Conservation (phyloP, 1,140 invertebrate species). For the Archegozetes longisetosus region DNA sequence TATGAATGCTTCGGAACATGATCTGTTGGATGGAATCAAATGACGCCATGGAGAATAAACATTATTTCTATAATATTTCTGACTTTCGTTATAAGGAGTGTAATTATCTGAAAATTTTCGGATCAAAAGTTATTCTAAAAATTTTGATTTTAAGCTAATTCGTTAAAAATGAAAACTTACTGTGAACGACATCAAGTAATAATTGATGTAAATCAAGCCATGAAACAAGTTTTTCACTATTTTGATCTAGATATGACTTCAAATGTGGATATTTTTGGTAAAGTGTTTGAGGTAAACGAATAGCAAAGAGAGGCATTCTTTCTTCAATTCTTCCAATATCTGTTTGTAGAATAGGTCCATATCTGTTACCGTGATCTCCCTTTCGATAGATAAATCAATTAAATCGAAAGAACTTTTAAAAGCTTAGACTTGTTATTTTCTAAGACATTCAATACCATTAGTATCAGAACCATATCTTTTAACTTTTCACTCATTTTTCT, state of each 20-base stretch:
- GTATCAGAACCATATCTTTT: slow-evolving; percentile 11
- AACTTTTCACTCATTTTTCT: neutral
- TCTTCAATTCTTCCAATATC: slow-evolving; percentile 25
- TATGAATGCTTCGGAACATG: slow-evolving; percentile 11
- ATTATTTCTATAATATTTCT: neutral
- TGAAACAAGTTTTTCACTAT: slow-evolving; percentile 8
- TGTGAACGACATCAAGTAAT: slow-evolving; percentile 20
- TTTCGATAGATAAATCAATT: slow-evolving; percentile 63
- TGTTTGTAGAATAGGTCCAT: slow-evolving; percentile 20
- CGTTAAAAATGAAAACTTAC: slow-evolving; percentile 3
- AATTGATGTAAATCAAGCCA: slow-evolving; percentile 24
- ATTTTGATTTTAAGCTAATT: neutral
- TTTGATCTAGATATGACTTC: slow-evolving; percentile 5
- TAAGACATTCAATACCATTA: slow-evolving; percentile 32
- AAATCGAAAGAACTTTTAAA: too few relatives aligned
- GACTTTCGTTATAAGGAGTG: neutral
- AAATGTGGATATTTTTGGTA: slow-evolving; percentile 18
- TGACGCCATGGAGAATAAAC: slow-evolving; percentile 11
- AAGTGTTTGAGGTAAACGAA: slow-evolving; percentile 21
- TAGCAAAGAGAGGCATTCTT: slow-evolving; percentile 24
- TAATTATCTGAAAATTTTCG: too few relatives aligned
- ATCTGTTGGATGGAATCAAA: slow-evolving; percentile 10
- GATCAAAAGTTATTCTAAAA: neutral
- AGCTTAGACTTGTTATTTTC: too few relatives aligned
- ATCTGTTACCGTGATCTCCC: slow-evolving; percentile 27